Evolutionary conservation across 92 coral and sea anemone genomes (phyloP).

Genomic region (Phenganax stokvisi): DNA sequence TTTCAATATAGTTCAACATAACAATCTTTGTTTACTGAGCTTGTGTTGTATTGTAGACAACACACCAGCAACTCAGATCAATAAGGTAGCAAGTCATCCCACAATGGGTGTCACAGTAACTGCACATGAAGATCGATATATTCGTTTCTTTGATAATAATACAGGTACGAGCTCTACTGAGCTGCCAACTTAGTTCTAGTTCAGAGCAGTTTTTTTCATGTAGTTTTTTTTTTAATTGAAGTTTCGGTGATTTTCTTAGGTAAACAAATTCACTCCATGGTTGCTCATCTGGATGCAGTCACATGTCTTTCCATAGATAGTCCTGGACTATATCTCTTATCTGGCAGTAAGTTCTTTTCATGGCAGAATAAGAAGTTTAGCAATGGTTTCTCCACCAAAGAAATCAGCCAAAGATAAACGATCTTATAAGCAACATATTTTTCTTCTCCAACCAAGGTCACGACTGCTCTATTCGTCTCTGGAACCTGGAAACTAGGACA

Average conservation of each 20-base stretch:
- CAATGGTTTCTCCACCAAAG: no score
- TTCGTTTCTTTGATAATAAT: constrained; percentile 90
- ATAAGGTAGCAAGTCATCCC: constrained; percentile 93
- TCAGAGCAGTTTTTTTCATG: neutral
- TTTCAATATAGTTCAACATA: no score
- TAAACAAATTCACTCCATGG: constrained; percentile 96
- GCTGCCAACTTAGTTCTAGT: neutral
- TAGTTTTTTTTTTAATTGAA: neutral
- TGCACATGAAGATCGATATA: constrained; percentile 95
- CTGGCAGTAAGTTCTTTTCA: constrained; percentile 77
- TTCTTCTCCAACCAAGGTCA: constrained; percentile 55
- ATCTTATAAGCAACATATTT: neutral
- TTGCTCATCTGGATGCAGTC: constrained; percentile 95
- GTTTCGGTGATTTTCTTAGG: constrained; percentile 40
- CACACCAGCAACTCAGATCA: constrained; percentile 81
- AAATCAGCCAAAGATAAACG: no score
- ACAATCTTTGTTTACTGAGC: no score
- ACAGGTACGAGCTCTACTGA: constrained; percentile 57
- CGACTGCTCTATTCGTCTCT: constrained; percentile 95
- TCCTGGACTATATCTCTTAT: constrained; percentile 79
- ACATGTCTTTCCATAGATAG: constrained; percentile 91
- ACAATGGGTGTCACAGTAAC: constrained; percentile 88
- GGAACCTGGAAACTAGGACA: constrained; percentile 94
- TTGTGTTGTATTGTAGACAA: constrained; percentile 47
- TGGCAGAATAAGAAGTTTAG: no score